These are phyloP conservation scores for Camelus bactrianus DNA, from an alignment of 2,113 vertebrate species.

Conservation along the genomic window DNA sequence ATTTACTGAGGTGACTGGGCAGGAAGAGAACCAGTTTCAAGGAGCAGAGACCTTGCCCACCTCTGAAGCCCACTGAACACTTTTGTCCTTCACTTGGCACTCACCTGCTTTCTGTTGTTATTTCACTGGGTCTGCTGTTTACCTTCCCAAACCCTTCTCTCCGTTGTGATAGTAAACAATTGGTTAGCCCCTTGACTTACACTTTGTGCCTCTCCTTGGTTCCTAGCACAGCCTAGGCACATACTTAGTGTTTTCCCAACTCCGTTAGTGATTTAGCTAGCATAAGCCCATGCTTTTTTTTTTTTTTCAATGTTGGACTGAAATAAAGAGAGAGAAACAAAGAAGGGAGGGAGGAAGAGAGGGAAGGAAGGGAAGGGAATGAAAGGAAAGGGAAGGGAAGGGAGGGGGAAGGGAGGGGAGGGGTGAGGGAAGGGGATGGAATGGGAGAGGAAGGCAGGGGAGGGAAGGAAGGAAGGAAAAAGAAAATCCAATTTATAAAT, in stretches of 20 bases:
- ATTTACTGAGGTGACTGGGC: neutral
- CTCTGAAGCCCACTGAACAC: neutral
- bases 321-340: neutral
- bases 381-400: too few species aligned
- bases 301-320: neutral
- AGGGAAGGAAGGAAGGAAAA: neutral
- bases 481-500: slow-evolving; percentile 25
- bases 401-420: fast-evolving
- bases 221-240: neutral
- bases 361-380: neutral
- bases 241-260: slow-evolving; percentile 15
- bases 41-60: neutral
- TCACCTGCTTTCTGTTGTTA: neutral
- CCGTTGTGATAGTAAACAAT: neutral
- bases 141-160: slow-evolving; percentile 2
- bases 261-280: slow-evolving; percentile 33
- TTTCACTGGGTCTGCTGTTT: neutral
- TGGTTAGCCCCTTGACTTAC: neutral
- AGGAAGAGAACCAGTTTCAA: slow-evolving; percentile 3
- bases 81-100: slow-evolving; percentile 44
- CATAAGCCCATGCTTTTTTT: neutral
- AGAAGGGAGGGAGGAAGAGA: neutral
- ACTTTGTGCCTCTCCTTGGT: neutral
- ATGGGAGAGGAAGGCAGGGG: too few species aligned
- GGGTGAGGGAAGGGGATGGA: too few species aligned